phyloP scores from a whole-genome alignment of 2,113 vertebrate genomes.

The Chaetodon trifascialis region DNA sequence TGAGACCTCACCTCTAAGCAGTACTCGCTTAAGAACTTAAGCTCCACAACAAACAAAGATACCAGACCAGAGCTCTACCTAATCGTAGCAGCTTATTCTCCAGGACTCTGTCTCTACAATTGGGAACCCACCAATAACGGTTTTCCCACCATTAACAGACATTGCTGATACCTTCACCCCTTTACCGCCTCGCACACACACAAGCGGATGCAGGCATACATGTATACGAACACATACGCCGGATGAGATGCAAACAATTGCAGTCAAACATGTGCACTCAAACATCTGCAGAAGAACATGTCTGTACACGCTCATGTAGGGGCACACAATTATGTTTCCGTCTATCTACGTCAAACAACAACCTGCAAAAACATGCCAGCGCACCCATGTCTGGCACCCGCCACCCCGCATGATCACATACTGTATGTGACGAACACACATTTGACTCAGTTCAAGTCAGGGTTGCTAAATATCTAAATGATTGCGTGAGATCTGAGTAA shows the following conservation, averaged over 20 bases:
- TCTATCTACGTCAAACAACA: neutral
- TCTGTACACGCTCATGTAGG: neutral
- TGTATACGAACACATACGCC: neutral
- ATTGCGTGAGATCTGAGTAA: neutral
- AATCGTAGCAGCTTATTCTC: constrained; percentile 64
- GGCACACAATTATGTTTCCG: neutral
- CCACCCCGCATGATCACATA: neutral
- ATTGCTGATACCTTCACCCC: constrained; percentile 10
- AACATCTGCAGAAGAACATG: neutral
- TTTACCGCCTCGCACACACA: neutral
- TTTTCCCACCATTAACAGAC: constrained; percentile 66
- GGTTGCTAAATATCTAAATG: neutral
- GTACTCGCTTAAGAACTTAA: constrained; percentile 62
- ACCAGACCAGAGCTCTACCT: constrained; percentile 46
- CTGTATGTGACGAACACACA: neutral
- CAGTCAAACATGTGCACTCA: neutral
- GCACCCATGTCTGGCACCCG: neutral
- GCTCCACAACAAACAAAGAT: constrained; percentile 68
- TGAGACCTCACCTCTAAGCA: constrained; percentile 58
- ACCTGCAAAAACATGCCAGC: constrained; percentile 3
- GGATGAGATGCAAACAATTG: neutral
- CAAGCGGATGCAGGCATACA: constrained; percentile 15
- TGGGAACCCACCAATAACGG: constrained; percentile 64
- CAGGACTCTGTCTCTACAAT: constrained; percentile 56
- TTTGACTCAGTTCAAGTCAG: neutral